Evolutionary conservation across 2,113 vertebrate species (phyloP), one percentile per base, ranked within the genome.

Genomic region (Lontra canadensis): DNA sequence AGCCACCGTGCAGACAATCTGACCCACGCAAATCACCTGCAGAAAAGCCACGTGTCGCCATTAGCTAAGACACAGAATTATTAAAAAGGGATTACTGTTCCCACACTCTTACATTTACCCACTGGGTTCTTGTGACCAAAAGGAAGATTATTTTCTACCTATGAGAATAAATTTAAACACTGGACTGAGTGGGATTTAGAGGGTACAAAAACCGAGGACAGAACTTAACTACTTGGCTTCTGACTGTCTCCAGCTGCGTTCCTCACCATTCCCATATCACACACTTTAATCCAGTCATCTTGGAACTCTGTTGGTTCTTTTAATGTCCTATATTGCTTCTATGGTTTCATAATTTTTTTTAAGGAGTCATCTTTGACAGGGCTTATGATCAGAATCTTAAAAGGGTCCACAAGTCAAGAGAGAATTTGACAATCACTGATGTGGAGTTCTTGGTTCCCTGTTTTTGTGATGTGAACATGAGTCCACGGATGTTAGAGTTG

Each of bases 21-120:
- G 98, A 79, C 98, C 98, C 90, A 98, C 97, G 2, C 98, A 98
- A 49, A 98, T 95, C 31, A 99, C 98, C 98, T 98, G 96, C n/a
- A 90, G 82, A 78, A 95, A 61, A 97, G 25, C 36, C 94, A 90
- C 1, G 14, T 17, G n/a, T 39, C 73, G 11, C 73, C 55, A 13
- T 8, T 69, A 71, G 18, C 3, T 14, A 65, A 90, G 71, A 73
- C 34, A 39, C 17, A 39, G 71, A 55, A 26, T 47, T 29, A 13
- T 42, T 29, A 44, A 67, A 36, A 79, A 90, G 47, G 31, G 80
- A 23, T 39, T 36, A 42, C 36, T 42, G 18, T 34, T 81, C 13
- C 42, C 47, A 82, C 7, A 36, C 47, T 61, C 6, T 80, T 57
- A n/a, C 7, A 39, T 65, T 84, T 20, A 71, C 20, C 55, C 26